Conservation (phyloP, 2,888 invertebrate species). For the Aspidiotus destructor region DNA sequence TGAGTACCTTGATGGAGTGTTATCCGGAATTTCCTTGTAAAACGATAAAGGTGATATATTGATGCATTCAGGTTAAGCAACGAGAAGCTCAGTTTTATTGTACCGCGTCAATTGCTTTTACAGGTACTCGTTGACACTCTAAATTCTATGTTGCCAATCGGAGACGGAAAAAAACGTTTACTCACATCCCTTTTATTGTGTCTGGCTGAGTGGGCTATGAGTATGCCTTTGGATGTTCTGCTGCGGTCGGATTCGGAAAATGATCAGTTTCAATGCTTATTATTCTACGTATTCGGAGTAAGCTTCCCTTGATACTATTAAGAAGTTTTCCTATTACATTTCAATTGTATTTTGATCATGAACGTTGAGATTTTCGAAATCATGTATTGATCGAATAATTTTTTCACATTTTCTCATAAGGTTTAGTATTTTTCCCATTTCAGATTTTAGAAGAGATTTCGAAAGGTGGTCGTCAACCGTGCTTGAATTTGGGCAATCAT, state of each 20-base stretch:
- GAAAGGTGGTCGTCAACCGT: conserved; percentile 48
- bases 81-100: no score
- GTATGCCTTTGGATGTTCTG: conserved; percentile 47
- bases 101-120: not conserved
- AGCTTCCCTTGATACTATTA: not conserved
- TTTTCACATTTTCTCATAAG: no score
- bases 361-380: no score
- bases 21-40: conserved; percentile 65
- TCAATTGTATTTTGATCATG: no score
- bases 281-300: conserved; percentile 34
- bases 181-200: conserved; percentile 75
- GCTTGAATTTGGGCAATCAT: conserved; percentile 41
- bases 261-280: conserved; percentile 28
- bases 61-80: not conserved
- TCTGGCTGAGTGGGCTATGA: conserved; percentile 88
- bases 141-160: conserved; percentile 46
- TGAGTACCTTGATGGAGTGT: conserved; percentile 56
- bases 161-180: conserved; percentile 58
- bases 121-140: conserved; percentile 48
- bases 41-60: conserved; percentile 46
- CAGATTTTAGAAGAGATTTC: conserved; percentile 54
- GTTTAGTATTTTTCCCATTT: conserved; percentile 22
- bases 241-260: conserved; percentile 25
- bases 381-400: no score
- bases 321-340: no score